Conservation (phyloP, 2,113 vertebrate species). For the Passer montanus region DNA sequence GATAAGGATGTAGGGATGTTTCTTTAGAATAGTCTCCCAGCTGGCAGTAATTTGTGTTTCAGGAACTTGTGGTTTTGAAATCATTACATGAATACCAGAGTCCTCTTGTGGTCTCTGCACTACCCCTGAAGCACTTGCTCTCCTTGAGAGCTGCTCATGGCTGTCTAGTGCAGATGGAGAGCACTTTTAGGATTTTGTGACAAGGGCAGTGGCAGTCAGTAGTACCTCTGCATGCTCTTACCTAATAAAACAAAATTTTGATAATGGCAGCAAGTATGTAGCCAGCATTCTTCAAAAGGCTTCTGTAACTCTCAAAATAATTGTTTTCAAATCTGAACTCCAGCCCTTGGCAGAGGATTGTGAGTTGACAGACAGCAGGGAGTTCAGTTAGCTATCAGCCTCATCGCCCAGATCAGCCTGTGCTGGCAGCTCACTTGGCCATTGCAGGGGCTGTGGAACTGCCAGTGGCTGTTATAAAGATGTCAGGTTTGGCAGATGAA, state of each 20-base stretch:
- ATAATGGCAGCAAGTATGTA: neutral
- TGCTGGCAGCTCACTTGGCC: neutral
- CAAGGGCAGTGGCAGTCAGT: neutral
- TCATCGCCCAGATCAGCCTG: neutral
- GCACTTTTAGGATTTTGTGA: neutral
- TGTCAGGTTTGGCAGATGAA: neutral
- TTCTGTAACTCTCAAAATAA: neutral
- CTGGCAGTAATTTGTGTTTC: neutral
- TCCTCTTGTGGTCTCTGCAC: neutral
- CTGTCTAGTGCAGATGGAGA: neutral
- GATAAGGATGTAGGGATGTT: neutral
- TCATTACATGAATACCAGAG: neutral
- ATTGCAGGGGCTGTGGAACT: neutral
- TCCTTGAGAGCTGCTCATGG: neutral
- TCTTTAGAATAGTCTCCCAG: neutral
- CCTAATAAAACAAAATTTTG: neutral
- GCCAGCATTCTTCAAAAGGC: neutral
- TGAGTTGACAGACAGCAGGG: neutral
- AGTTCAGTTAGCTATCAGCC: neutral
- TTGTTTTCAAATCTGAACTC: neutral
- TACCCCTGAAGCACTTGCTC: neutral
- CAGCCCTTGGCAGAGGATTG: neutral
- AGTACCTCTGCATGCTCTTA: neutral
- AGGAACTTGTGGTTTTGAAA: slow-evolving; percentile 8
- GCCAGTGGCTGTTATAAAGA: neutral